Percentiles rank a stretch among this genome's conserved stretches.
Evolutionary conservation across 2,888 invertebrate species (phyloP).

Genomic region (Clusia tigrina): DNA sequence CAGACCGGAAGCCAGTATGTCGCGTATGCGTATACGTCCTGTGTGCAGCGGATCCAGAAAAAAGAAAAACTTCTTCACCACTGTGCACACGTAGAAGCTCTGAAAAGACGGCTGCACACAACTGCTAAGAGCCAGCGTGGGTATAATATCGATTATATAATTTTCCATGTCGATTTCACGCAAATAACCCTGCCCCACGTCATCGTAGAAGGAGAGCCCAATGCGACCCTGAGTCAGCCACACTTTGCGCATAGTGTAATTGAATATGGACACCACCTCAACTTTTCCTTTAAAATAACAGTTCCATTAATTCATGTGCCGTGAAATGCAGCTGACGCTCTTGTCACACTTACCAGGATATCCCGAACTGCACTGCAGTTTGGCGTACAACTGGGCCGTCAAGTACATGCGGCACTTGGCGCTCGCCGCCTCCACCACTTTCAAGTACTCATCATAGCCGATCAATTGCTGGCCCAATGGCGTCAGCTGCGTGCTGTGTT

Average conservation of each 20-base stretch:
- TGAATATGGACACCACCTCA: slow-evolving; percentile 88
- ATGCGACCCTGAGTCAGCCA: slow-evolving; percentile 96
- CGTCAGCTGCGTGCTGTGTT: slow-evolving; percentile 75
- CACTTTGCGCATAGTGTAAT: slow-evolving; percentile 93
- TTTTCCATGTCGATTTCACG: slow-evolving; percentile 91
- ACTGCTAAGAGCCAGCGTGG: slow-evolving; percentile 87
- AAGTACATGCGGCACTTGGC: slow-evolving; percentile 81
- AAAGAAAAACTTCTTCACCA: slow-evolving; percentile 94
- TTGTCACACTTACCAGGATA: slow-evolving; percentile 68
- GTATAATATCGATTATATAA: slow-evolving; percentile 92
- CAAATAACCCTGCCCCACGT: slow-evolving; percentile 89
- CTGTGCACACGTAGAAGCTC: slow-evolving; percentile 95
- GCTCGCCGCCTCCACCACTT: slow-evolving; percentile 78
- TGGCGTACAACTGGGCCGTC: slow-evolving; percentile 86
- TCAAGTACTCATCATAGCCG: slow-evolving; percentile 84
- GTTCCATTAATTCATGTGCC: not conserved
- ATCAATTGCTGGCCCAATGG: slow-evolving; percentile 83
- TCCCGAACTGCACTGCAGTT: slow-evolving; percentile 84
- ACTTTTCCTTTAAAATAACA: slow-evolving; percentile 67
- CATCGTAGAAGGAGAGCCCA: slow-evolving; percentile 91
- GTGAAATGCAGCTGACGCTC: not conserved
- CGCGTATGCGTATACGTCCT: slow-evolving; percentile 87
- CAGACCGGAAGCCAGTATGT: slow-evolving; percentile 81
- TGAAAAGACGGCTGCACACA: slow-evolving; percentile 92
- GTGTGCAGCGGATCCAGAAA: slow-evolving; percentile 90